Conservation (phyloP, 2,888 invertebrate species). For the Cryptus viduatorius region DNA sequence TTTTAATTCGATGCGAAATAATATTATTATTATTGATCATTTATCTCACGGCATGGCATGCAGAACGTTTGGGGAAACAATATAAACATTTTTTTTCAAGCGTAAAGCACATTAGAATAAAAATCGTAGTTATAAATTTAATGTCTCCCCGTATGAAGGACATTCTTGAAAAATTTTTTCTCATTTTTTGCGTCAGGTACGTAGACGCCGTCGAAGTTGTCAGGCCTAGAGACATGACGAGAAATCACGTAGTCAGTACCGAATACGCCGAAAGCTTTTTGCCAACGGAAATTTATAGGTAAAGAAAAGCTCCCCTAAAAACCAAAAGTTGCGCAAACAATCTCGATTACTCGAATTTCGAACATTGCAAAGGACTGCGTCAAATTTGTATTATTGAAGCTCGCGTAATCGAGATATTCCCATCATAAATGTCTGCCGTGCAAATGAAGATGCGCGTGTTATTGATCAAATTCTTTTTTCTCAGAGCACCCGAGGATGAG, state of each 20-base stretch:
- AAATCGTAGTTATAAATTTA: neutral
- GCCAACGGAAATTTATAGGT: conserved; percentile 84
- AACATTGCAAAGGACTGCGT: too few species aligned
- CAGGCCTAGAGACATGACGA: conserved; percentile 85
- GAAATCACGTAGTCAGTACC: conserved; percentile 84
- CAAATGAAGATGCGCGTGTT: too few species aligned
- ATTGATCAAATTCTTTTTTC: neutral
- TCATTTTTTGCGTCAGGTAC: conserved; percentile 76
- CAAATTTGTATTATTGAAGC: too few species aligned
- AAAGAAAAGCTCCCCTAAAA: conserved; percentile 46
- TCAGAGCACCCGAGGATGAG: conserved; percentile 82
- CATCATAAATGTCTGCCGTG: neutral
- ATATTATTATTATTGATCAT: neutral
- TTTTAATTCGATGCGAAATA: neutral
- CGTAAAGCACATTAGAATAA: conserved; percentile 16
- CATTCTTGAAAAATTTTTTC: neutral
- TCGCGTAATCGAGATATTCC: too few species aligned
- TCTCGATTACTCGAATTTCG: neutral
- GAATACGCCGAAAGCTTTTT: conserved; percentile 83
- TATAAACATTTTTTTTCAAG: neutral
- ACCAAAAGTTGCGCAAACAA: neutral
- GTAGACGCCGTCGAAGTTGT: conserved; percentile 83
- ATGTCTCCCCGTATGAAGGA: neutral
- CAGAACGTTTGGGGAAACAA: neutral
- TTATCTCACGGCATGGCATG: conserved; percentile 65